A percentile compares a stretch with the other conserved stretches of the same genome.
phyloP scores from a whole-genome alignment of 2,888 invertebrate genomes.

The Crepidodera aurea region DNA sequence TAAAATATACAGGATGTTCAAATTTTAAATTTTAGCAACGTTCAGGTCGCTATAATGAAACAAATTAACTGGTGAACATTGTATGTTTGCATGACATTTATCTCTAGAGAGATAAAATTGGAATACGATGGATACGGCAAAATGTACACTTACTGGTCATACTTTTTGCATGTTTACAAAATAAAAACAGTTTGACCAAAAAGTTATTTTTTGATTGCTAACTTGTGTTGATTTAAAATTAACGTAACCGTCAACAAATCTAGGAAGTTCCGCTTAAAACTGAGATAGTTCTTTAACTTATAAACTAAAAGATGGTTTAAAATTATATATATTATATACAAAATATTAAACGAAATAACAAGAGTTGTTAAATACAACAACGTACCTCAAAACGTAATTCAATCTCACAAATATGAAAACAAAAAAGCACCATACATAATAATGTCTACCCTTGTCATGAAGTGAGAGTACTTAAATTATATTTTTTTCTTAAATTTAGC shows the following conservation, averaged over 20 bases:
- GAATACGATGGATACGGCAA: too few species aligned
- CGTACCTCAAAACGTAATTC: constrained; percentile 48
- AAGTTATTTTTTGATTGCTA: too few species aligned
- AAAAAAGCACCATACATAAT: constrained; percentile 47
- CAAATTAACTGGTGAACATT: too few species aligned
- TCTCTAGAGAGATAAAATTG: too few species aligned
- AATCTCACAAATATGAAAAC: constrained; percentile 43
- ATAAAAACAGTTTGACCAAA: too few species aligned
- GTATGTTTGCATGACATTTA: too few species aligned
- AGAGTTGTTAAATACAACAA: constrained; percentile 49
- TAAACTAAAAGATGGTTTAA: constrained; percentile 8
- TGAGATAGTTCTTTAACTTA: not conserved
- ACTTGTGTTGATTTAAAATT: not conserved
- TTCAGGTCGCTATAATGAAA: too few species aligned
- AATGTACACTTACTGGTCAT: too few species aligned
- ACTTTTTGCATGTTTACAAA: too few species aligned
- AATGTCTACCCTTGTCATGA: constrained; percentile 17
- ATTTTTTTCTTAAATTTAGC: constrained; percentile 33
- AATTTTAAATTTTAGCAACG: too few species aligned
- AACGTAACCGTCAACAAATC: too few species aligned
- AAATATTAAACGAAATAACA: constrained; percentile 49
- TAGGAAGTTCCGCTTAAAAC: not conserved
- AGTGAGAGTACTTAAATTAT: not conserved
- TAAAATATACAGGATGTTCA: too few species aligned
- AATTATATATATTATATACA: constrained; percentile 51